Conservation (phyloP, 2,888 invertebrate species). For the Lasius fuliginosus region DNA sequence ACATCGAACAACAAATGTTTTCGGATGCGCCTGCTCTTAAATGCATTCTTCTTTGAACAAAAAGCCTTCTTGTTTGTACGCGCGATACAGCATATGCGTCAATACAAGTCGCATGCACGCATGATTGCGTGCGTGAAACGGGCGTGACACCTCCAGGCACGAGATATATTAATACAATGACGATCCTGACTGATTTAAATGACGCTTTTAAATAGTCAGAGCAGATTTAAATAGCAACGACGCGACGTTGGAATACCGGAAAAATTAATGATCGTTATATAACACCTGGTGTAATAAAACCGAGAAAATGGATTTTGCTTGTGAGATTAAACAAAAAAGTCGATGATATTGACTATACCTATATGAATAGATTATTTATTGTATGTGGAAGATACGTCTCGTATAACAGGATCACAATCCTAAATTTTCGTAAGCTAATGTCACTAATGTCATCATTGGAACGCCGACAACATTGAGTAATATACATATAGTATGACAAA, state of each 20-base stretch:
- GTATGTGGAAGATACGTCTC: not conserved
- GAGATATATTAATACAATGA: conserved; percentile 40
- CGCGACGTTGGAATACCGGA: not conserved
- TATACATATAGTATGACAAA: not conserved
- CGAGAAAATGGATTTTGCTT: conserved; percentile 6
- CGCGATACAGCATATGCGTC: not conserved
- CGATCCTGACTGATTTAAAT: conserved; percentile 40
- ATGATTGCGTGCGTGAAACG: conserved; percentile 35
- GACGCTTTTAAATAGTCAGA: conserved; percentile 30
- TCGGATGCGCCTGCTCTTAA: not conserved
- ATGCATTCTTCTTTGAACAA: not conserved
- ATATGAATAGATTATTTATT: not conserved
- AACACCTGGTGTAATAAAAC: not conserved
- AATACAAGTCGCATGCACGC: conserved; percentile 25
- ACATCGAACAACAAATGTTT: not conserved
- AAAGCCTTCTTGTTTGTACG: conserved; percentile 15
- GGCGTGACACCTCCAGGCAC: conserved; percentile 27
- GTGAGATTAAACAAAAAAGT: conserved; percentile 2
- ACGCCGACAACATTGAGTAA: not conserved
- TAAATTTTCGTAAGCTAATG: conserved; percentile 35
- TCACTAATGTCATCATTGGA: conserved; percentile 8
- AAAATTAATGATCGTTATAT: not conserved
- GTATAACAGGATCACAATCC: not conserved
- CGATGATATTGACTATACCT: not conserved
- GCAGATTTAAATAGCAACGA: conserved; percentile 9